A percentile compares a stretch with the other conserved stretches of the same genome.
Evolutionary conservation across 2,888 invertebrate genomes (phyloP).

Genomic region (Agrypnus murinus): DNA sequence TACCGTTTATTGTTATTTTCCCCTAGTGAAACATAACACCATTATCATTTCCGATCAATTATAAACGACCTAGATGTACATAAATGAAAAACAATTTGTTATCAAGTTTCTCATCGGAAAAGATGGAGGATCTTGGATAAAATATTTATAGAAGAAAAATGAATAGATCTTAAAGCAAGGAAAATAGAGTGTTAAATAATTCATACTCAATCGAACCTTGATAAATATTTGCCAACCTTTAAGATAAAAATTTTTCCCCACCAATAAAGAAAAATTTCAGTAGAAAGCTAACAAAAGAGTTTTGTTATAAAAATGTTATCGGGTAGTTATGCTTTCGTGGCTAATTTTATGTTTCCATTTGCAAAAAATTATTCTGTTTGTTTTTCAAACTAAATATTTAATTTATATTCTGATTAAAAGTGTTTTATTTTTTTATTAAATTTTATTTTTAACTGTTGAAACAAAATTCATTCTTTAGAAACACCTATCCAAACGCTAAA

Average conservation of each 20-base stretch:
- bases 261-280: neutral
- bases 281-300: neutral
- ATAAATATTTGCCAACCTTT: conserved; percentile 4
- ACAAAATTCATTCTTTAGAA: too few relatives aligned
- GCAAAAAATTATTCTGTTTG: neutral
- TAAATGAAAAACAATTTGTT: too few relatives aligned
- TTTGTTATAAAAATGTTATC: neutral
- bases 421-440: too few relatives aligned
- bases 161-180: conserved; percentile 26
- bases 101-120: too few relatives aligned
- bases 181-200: conserved; percentile 27
- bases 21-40: too few relatives aligned
- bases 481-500: too few relatives aligned
- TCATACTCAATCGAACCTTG: conserved; percentile 17
- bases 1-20: too few relatives aligned
- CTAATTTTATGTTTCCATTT: neutral
- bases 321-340: neutral
- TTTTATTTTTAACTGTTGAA: too few relatives aligned
- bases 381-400: neutral
- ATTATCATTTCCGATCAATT: too few relatives aligned
- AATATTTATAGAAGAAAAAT: conserved; percentile 23
- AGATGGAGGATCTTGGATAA: neutral
- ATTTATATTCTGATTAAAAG: too few relatives aligned
- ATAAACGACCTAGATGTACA: too few relatives aligned
- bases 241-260: conserved; percentile 4